Base-by-base conservation (phyloP, 1,140 invertebrate species). In the Panagrolaimus sp. region DNA sequence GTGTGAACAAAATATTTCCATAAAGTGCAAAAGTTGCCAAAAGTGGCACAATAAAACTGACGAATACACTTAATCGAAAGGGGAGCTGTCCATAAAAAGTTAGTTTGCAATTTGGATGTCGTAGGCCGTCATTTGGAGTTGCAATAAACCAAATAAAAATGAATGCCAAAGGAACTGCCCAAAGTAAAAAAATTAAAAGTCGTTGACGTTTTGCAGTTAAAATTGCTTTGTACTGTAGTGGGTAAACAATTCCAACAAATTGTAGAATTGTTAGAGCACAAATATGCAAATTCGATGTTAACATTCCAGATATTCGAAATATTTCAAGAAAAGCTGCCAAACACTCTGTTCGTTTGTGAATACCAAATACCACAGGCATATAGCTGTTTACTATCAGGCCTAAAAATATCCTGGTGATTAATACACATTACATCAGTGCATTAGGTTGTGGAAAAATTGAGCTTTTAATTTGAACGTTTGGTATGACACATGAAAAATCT, bases 261-360 rank as follows among this genome's bases (percentile, higher is more conserved):
- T 78, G 77, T 70, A 79, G 79, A 11, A 78, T 73, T 11, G 77
- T 74, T 13, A 78, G 45, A 8, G 77, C 77, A 25, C 79, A 76
- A 20, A 78, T 70, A 47, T 78, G 77, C 43, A 78, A 38, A 70
- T 78, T 73, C 1, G 77, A 78, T 20, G 77, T 78, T 2, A 78
- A 64, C 77, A 78, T 78, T 47, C 77, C 77, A 13, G 74, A 72
- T 38, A 78, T 72, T 11, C 77, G 68, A 45, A 78, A 75, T 16
- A 76, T 75, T 53, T 75, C 74, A 23, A 75, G 63, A 25, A 68
- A 23, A n/a, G 69, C 72, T 14, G 69, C 45, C 2, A 75, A n/a
- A 57, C 73, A 75, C n/a, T 75, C 66, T 42, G 45, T 69, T 46
- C 42, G 67, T 65, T 74, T 74, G 7, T 38, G 31, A 38, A 38